phyloP scores from a whole-genome alignment of 2,113 vertebrate genomes.

The Xiphophorus maculatus region DNA sequence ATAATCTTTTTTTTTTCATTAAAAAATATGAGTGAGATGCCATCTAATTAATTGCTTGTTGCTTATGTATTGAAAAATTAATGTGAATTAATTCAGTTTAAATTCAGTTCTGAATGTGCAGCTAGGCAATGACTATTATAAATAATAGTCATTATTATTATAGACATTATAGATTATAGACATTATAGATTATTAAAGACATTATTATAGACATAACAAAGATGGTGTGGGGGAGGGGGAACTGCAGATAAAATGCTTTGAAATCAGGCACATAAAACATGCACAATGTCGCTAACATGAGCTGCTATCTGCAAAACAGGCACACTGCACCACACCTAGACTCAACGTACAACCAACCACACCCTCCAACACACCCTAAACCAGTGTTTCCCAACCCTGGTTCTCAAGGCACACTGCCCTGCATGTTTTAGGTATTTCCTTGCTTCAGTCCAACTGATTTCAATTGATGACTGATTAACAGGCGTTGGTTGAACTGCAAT shows the following conservation, averaged over 20 bases:
- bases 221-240: slow-evolving; percentile 28
- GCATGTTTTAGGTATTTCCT: no score
- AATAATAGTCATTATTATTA: no score
- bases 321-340: slow-evolving; percentile 53
- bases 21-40: neutral
- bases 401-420: no score
- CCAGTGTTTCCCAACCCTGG: neutral
- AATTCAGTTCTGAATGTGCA: neutral
- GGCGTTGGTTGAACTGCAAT: no score
- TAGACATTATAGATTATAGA: no score
- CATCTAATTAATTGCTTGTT: neutral
- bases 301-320: slow-evolving; percentile 48
- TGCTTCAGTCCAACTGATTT: no score
- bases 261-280: slow-evolving; percentile 53
- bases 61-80: neutral
- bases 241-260: slow-evolving; percentile 42
- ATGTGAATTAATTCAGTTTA: neutral
- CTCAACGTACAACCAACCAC: slow-evolving; percentile 33
- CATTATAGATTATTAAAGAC: no score
- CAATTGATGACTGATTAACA: no score
- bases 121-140: neutral
- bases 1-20: neutral
- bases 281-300: slow-evolving; percentile 23
- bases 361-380: slow-evolving; percentile 49
- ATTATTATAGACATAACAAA: neutral